These are phyloP conservation scores for Chloropsis hardwickii DNA, from an alignment of 2,113 vertebrate genomes.

Conservation along the genomic window DNA sequence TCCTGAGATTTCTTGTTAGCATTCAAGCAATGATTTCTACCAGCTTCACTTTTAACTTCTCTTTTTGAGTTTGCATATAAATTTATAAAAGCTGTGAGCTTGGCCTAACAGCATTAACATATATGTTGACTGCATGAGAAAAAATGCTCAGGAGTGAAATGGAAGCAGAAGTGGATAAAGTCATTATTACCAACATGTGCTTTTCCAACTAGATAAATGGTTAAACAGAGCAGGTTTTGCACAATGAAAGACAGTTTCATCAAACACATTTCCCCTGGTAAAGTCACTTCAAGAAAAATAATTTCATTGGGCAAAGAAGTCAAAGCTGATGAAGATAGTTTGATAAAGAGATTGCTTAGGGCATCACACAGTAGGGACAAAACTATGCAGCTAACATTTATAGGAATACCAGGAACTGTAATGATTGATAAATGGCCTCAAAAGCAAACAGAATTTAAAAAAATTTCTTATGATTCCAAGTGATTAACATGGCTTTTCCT, in stretches of 20 bases:
- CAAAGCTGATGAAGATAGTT: neutral
- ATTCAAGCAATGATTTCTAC: neutral
- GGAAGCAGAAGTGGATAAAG: neutral
- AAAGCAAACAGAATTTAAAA: neutral
- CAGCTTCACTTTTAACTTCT: neutral
- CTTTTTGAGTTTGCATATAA: neutral
- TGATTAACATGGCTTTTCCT: neutral
- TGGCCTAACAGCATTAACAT: neutral
- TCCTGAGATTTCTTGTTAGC: neutral
- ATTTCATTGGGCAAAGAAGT: neutral
- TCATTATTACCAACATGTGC: neutral
- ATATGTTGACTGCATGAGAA: neutral
- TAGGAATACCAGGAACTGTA: neutral
- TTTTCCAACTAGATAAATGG: neutral
- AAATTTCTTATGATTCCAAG: neutral
- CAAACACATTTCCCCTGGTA: neutral
- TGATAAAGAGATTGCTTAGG: neutral
- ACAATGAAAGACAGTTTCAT: neutral
- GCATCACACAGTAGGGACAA: neutral
- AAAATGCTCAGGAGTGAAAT: neutral
- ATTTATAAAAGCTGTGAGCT: neutral
- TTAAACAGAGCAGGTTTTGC: neutral
- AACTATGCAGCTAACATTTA: neutral
- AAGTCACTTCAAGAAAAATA: neutral
- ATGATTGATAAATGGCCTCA: neutral